phyloP scores from a whole-genome alignment of 2,113 vertebrate species.

The Terrapene triunguis region DNA sequence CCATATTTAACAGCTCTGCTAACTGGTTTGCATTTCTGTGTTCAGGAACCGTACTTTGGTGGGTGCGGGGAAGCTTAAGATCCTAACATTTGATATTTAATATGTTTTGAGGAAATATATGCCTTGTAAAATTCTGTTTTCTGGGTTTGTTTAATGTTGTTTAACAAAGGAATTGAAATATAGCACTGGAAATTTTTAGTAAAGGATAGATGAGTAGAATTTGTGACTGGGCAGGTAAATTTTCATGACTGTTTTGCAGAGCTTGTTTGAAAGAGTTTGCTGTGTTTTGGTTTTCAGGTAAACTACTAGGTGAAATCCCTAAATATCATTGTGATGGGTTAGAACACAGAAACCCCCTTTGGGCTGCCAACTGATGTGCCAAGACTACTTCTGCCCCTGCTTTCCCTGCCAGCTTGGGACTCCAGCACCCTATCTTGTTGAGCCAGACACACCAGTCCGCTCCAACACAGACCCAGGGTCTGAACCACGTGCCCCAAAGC shows the following conservation, averaged over 20 bases:
- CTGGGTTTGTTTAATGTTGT: slow-evolving; percentile 8
- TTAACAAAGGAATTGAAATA: background rate
- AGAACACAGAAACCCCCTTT: too few species aligned
- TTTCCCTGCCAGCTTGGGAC: too few species aligned
- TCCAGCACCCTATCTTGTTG: too few species aligned
- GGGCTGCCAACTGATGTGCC: too few species aligned
- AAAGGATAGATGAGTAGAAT: background rate
- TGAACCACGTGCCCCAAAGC: too few species aligned
- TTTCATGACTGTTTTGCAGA: background rate
- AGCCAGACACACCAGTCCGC: too few species aligned
- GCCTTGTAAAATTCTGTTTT: background rate
- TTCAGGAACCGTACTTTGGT: background rate
- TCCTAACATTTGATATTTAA: background rate
- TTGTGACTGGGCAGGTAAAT: background rate
- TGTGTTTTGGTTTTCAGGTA: slow-evolving; percentile 10
- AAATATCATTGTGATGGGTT: background rate
- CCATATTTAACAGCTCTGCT: background rate
- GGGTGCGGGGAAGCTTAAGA: background rate
- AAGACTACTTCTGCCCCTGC: too few species aligned
- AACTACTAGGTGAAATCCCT: slow-evolving; percentile 44
- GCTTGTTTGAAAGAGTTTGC: background rate
- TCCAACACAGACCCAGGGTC: too few species aligned
- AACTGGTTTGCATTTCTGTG: slow-evolving; percentile 33
- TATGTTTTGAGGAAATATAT: background rate
- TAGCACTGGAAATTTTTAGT: background rate